Evolutionary conservation across 2,797 vertebrate species (phyloP), one percentile per base, ranked within the genome.

Genomic region (Cryptoblepharus egeriae): DNA sequence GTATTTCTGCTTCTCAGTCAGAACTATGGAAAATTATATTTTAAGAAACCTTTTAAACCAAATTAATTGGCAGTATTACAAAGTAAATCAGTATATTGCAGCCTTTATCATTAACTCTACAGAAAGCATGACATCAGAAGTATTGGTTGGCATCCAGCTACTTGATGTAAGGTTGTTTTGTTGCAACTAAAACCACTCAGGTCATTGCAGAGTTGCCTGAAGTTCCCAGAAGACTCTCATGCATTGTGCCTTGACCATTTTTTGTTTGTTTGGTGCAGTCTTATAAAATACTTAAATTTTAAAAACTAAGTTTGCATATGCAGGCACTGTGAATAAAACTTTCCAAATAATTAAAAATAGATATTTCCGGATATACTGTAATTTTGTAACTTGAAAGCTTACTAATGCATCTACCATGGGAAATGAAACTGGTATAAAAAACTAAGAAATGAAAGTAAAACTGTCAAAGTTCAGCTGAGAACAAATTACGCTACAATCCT

Each of bases 371-470:
- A 42, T 75, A n/a, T n/a, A n/a, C n/a, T n/a, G 11, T 35, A 49
- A 64, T 57, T 30, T 61, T 63, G 12, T 45, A 55, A 80, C 68
- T 8, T 55, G 61, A 76, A 77, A 28, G 39, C 24, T 64, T 71
- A 24, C 55, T 11, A 67, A 22, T 42, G 5, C 24, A 16, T 69
- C 24, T 35, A 16, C 39, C 73, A 3, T 68, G 52, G 57, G 52
- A 73, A 80, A 52, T 3, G n/a, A 77, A 77, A 83, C 73, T 72
- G 28, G 3, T 52, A 52, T 16, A 52, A 70, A 61, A 42, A 8
- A 30, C 22, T 79, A 71, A 39, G 26, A 85, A 60, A 26, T 49
- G 73, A 73, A 84, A 77, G 60, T 77, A 61, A 85, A 81, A 85
- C 68, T 57, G 26, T 35, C 16, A 57, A 52, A 26, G 49, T 71